Conservation (phyloP, 2,888 invertebrate species). For the Drosophila subquinaria region DNA sequence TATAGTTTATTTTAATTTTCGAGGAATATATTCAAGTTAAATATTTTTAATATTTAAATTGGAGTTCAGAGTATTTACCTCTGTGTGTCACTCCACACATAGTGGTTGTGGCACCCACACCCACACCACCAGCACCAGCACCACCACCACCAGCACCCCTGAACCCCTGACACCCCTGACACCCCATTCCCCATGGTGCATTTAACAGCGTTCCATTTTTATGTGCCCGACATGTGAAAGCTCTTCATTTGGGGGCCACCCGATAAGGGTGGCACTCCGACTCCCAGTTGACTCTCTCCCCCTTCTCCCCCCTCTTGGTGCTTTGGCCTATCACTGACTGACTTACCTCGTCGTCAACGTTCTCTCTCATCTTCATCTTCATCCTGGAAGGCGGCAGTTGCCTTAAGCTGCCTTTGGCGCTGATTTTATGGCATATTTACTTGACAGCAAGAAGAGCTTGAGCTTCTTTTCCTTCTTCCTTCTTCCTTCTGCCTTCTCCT, state of each 20-base stretch:
- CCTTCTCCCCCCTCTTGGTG: no score
- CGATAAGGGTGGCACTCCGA: slow-evolving; percentile 50
- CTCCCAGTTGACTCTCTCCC: not conserved
- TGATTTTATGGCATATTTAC: slow-evolving; percentile 79
- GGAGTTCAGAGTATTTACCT: not conserved
- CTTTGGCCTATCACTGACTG: slow-evolving; percentile 43
- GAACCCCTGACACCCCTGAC: no score
- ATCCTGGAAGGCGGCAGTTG: slow-evolving; percentile 38
- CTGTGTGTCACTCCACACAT: not conserved
- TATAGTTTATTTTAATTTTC: no score
- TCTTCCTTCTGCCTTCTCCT: not conserved
- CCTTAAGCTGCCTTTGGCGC: slow-evolving; percentile 69
- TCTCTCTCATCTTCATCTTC: slow-evolving; percentile 55
- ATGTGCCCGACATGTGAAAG: slow-evolving; percentile 79
- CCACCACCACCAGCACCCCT: no score
- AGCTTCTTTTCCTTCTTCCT: not conserved
- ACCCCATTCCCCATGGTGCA: slow-evolving; percentile 73
- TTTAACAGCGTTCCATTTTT: slow-evolving; percentile 80
- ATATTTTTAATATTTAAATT: no score
- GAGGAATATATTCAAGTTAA: no score
- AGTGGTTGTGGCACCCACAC: not conserved
- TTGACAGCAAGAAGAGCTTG: slow-evolving; percentile 50
- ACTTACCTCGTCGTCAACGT: slow-evolving; percentile 76
- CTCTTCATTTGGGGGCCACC: slow-evolving; percentile 70
- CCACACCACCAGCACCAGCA: not conserved